Base-by-base conservation (phyloP, 2,797 vertebrate species). In the Loris lydekkerianus region DNA sequence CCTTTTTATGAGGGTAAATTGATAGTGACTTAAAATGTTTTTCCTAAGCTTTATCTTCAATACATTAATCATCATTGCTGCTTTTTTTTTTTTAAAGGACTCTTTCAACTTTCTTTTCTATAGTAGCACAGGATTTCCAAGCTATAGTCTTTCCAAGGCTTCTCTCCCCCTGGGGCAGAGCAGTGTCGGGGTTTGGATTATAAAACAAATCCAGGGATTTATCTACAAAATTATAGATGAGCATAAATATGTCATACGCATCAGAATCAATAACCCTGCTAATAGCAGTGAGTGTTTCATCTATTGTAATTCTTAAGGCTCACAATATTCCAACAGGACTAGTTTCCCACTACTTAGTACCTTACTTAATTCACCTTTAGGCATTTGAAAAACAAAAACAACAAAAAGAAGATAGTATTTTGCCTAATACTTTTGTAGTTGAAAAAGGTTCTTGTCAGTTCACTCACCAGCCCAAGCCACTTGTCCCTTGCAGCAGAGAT, bases 191-290 rank as follows among this genome's bases (percentile, higher is more conserved):
- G 20, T 89, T 69, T 89, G 86, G 81, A 81, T 95, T 80, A 86
- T 34, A 56, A 83, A 81, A 90, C 96, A 96, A 92, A 95, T 89
- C 85, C 86, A 90, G 49, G 53, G 40, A 81, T 70, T 93, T 82
- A 43, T 13, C 53, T 94, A 37, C 34, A 75, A 53, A 94, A 94
- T 53, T 91, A 18, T 2, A 90, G 43, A 70, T 40, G 77, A 91
- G 25, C 13, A 34, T 75, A 37, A 34, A 21, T 76, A 60, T 85
- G 53, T 86, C 40, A 11, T 21, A 27, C n/a, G 23, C 4, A 17
- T 21, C 60, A 73, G 90, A 70, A 86, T 95, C 89, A 76, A 34
- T 73, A 72, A 34, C 65, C 11, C 56, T 63, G 37, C 46, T 86
- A 20, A 10, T 60, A 89, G 60, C 5, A 37, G 40, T 67, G 49